Evolutionary conservation across 2,888 invertebrate genomes (phyloP).

Genomic region (Megalurothrips usitatus): DNA sequence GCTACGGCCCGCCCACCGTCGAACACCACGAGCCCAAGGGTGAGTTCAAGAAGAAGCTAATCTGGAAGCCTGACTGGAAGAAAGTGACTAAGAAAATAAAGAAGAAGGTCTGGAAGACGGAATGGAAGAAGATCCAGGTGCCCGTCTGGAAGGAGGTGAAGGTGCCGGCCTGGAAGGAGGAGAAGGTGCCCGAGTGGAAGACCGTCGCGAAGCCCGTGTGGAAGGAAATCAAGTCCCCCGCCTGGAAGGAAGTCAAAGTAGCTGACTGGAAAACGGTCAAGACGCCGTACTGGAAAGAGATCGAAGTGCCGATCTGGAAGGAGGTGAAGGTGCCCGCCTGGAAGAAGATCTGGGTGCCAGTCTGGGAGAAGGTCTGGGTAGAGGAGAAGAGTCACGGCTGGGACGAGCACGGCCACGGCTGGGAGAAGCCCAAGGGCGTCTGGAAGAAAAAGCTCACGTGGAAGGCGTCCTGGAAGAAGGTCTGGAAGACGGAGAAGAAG

Average conservation of each 20-base stretch:
- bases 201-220: background rate
- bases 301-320: conserved; percentile 57
- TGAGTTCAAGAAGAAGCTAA: conserved; percentile 66
- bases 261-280: conserved; percentile 56
- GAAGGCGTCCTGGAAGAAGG: conserved; percentile 21
- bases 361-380: conserved; percentile 71
- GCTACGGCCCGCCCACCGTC: background rate
- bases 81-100: conserved; percentile 62
- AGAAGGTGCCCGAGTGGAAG: conserved; percentile 24
- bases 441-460: conserved; percentile 13
- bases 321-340: conserved; percentile 62
- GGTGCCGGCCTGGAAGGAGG: conserved; percentile 18
- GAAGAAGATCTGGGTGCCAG: conserved; percentile 70
- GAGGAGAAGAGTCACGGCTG: conserved; percentile 38
- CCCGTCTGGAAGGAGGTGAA: conserved; percentile 19
- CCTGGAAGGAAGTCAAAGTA: conserved; percentile 52
- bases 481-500: conserved; percentile 24
- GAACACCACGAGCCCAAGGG: conserved; percentile 18
- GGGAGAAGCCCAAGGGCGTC: conserved; percentile 1
- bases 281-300: conserved; percentile 62
- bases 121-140: conserved; percentile 22
- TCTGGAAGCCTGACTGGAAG: conserved; percentile 79
- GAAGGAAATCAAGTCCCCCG: conserved; percentile 22
- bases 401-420: conserved; percentile 16
- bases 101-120: conserved; percentile 57